Percentiles rank a stretch among this genome's conserved stretches.
phyloP scores from a whole-genome alignment of 2,888 invertebrate genomes.

The Athalia circularis region DNA sequence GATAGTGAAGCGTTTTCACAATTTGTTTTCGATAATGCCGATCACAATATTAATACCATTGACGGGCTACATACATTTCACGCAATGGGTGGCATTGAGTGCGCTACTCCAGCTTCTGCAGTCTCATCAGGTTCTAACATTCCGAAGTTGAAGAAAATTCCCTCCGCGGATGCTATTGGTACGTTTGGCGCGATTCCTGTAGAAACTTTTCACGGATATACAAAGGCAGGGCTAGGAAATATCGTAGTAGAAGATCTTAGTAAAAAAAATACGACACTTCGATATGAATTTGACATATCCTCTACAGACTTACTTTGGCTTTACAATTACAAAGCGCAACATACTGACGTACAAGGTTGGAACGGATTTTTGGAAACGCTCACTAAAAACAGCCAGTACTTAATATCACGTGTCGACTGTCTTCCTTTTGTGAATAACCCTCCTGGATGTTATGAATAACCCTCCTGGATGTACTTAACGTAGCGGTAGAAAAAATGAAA shows the following conservation, averaged over 20 bases:
- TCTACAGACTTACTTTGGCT: constrained; percentile 37
- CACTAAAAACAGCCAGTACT: neutral
- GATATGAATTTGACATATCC: neutral
- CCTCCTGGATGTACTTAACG: neutral
- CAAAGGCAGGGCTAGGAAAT: constrained; percentile 22
- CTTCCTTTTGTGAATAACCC: constrained; percentile 35
- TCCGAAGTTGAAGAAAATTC: constrained; percentile 8
- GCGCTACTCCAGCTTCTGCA: constrained; percentile 16
- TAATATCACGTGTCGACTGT: constrained; percentile 14
- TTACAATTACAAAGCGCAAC: constrained; percentile 15
- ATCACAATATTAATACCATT: constrained; percentile 49
- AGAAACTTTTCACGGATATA: constrained; percentile 28
- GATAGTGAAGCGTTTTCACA: constrained; percentile 22
- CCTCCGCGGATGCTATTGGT: neutral
- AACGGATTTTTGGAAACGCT: constrained; percentile 30
- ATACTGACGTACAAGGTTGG: constrained; percentile 32
- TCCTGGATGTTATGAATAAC: constrained; percentile 31
- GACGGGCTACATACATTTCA: constrained; percentile 51
- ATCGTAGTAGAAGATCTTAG: constrained; percentile 27
- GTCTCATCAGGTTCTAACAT: constrained; percentile 1
- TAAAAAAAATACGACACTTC: neutral
- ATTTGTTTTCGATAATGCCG: constrained; percentile 47
- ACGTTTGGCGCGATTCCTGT: constrained; percentile 13
- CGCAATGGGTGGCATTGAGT: too few relatives aligned
- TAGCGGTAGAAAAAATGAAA: constrained; percentile 12